Evolutionary conservation across 2,797 vertebrate genomes (phyloP), one percentile per base, ranked within the genome.

Genomic region (Acanthopagrus latus): DNA sequence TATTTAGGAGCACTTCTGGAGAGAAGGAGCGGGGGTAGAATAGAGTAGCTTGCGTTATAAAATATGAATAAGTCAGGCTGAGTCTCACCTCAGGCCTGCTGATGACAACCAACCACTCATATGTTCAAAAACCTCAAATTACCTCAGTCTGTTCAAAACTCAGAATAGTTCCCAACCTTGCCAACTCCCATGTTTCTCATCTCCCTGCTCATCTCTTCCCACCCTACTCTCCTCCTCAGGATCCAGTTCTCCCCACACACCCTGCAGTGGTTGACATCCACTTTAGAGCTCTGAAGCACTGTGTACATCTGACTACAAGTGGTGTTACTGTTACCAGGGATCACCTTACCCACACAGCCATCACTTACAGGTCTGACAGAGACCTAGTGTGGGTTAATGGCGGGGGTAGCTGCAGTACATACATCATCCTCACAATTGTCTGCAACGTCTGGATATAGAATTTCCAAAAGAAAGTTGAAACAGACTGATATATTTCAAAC

Each of bases 231-330:
- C 1, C 71, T 86, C 66, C 76, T 80, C 13, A 64, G 81, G 86
- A 84, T 83, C 82, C 85, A 48, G 87, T 81, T 59, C 86, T 93
- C 88, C 80, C 76, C 27, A 27, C 80, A 74, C 79, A 86, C 54
- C 68, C 68, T 72, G 68, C 74, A 55, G 80, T 62, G 83, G 81
- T 82, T 92, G 88, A 92, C 90, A 92, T 85, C 83, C 89, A 91
- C 90, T 94, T 91, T 79, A 93, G 87, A 80, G 62, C 80, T 90
- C 88, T 91, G 72, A 93, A 92, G 90, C 84, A 59, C 84, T 90
- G 89, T 93, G 89, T 93, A 91, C 88, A 94, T 81, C 88, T 7
- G 71, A 86, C 71, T 86, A 86, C 78, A 92, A 94, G 92, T 92
- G 89, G 86, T 91, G 83, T 91, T 89, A 86, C 83, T 84, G 88